Base-by-base conservation (phyloP, 2,797 vertebrate genomes). In the Aldrovandia affinis region DNA sequence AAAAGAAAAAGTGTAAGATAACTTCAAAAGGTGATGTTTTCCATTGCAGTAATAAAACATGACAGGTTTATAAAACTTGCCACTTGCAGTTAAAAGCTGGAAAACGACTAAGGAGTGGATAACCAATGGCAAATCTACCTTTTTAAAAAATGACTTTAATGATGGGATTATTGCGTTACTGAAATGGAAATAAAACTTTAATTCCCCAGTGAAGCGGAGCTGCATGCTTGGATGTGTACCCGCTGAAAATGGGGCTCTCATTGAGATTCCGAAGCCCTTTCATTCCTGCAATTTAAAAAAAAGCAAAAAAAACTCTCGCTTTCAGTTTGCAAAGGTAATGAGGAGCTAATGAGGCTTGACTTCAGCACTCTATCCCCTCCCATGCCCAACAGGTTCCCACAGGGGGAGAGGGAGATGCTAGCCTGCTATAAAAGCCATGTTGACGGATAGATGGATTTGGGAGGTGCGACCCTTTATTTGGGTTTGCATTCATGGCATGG, bases 291-390 rank as follows among this genome's bases (percentile, higher is more conserved):
- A 95, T 95, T 95, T 93, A 94, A 93, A 93, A 92, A 92, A 93
- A 91, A 92, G 94, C n/a, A 90, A 84, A 52, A 78, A 88, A 89
- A 86, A 89, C 92, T 94, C 95, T 93, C 96, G 93, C 95, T 95
- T 95, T 96, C 94, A 92, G 95, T 96, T 96, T 95, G 96, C 95
- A 94, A 95, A 96, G 96, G 96, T 97, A 97, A 97, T 96, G 96
- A 97, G 96, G 96, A 96, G 93, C 96, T 97, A 97, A 97, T 97
- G 97, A 98, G 97, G 95, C 97, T 96, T 97, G 97, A 97, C 97
- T 96, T 95, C 93, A 91, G 91, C 92, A 88, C 92, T 93, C 90
- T 89, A 91, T 92, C 94, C 94, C 91, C 89, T 92, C 91, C 89
- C 92, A 92, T 93, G 91, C 90, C 90, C 91, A 87, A 91, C 89